Base-by-base conservation (phyloP, 2,113 vertebrate genomes). In the Myanophis thanlyinensis region DNA sequence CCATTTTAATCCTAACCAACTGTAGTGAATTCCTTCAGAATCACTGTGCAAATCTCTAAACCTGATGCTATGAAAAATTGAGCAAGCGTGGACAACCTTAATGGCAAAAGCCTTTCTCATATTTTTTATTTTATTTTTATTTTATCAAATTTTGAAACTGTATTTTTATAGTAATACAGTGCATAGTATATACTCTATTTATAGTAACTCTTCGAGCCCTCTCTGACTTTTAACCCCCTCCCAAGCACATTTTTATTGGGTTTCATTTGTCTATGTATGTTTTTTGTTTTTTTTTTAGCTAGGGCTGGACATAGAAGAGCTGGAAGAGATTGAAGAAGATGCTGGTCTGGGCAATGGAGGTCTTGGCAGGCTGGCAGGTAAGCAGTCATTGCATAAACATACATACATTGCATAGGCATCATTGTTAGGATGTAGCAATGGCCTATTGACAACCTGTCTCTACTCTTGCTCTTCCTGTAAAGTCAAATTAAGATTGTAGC, bases 291-390 rank as follows among this genome's bases (percentile, higher is more conserved):
- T 53, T 89, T 12, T 80, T 11, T 25, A 98, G 99, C 98, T 99
- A 0, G 99, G 99, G 40, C 94, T 99, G 98, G 99, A 99, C 95
- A 99, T 99, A 96, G 99, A 99, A 92, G 99, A 99, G 97, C 97
- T 99, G 96, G 99, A 99, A 97, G 99, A 99, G 94, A 98, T 99
- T 48, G 99, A 99, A 96, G 98, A 99, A 97, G 99, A 99, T 54
- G 99, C 99, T 0, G 99, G 99, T 0, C 98, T 99, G 15, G 99
- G 99, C 46, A 99, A 99, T 0, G 99, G 99, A 6, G 99, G 99
- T 4, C 98, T 99, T 13, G 99, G 99, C 30, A 97, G 99, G 91
- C 98, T 99, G 85, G 99, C 99, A 96, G 99, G 99, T 99, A 97
- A 97, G 97, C 91, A n/a, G 87, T 9, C 73, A 9, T 80, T 80